Evolutionary conservation across 2,888 invertebrate species (phyloP).

Genomic region (Orchesella flavescens): DNA sequence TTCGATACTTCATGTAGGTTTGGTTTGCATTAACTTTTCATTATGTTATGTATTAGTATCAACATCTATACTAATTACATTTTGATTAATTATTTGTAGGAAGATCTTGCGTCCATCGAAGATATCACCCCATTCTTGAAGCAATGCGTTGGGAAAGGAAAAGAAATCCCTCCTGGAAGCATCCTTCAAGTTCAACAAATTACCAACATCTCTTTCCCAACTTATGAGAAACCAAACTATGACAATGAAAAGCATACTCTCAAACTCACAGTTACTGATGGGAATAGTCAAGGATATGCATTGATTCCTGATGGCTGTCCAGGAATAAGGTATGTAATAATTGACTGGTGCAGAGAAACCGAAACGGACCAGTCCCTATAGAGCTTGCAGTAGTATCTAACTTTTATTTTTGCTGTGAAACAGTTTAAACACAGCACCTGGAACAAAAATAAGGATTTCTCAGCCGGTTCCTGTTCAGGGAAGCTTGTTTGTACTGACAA

Average conservation of each 20-base stretch:
- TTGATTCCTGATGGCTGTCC: conserved; percentile 60
- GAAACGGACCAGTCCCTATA: too few species aligned
- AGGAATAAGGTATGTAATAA: conserved; percentile 53
- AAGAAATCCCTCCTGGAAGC: conserved; percentile 63
- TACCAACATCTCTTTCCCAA: conserved; percentile 67
- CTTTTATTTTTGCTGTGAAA: too few species aligned
- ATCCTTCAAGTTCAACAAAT: conserved; percentile 67
- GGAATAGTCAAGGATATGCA: conserved; percentile 63
- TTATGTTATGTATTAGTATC: too few species aligned
- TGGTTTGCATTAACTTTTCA: not conserved
- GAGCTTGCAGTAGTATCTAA: too few species aligned
- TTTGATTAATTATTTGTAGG: conserved; percentile 35
- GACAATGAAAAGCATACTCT: conserved; percentile 64
- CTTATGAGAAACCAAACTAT: conserved; percentile 65
- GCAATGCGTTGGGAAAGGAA: conserved; percentile 59
- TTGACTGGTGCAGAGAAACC: not conserved
- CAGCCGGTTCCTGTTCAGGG: conserved; percentile 47
- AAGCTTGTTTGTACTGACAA: conserved; percentile 51
- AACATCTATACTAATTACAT: too few species aligned
- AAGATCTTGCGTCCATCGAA: conserved; percentile 64
- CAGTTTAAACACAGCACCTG: conserved; percentile 65
- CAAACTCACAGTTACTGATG: conserved; percentile 69
- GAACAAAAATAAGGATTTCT: conserved; percentile 61
- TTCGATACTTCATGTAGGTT: conserved; percentile 19
- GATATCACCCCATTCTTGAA: conserved; percentile 59